A percentile compares a stretch with the other conserved stretches of the same genome.
These are phyloP conservation scores for Conistra vaccinii DNA, from an alignment of 2,888 invertebrate species.

Conservation along the genomic window DNA sequence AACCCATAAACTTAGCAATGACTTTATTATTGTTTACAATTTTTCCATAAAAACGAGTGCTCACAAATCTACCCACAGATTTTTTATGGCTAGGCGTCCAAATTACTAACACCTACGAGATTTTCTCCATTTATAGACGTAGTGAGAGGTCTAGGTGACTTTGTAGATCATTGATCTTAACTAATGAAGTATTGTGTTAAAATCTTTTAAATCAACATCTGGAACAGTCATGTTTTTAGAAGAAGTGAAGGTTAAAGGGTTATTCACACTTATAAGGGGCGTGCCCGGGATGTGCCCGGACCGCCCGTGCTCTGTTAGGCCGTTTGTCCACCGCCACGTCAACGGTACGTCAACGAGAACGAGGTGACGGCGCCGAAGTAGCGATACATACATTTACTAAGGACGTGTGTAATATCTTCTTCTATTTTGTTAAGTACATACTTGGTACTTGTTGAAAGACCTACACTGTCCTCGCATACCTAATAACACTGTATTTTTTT, in stretches of 20 bases:
- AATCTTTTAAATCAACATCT: background rate
- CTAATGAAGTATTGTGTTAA: constrained; percentile 10
- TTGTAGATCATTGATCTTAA: background rate
- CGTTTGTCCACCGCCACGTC: too few relatives aligned
- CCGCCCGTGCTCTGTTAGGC: background rate
- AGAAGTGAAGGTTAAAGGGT: background rate
- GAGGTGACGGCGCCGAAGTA: too few relatives aligned
- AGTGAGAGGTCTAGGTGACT: constrained; percentile 22
- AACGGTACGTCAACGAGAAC: too few relatives aligned
- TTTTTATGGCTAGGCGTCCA: background rate
- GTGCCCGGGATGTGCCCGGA: background rate
- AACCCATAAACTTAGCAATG: constrained; percentile 3
- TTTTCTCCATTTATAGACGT: background rate
- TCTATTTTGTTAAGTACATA: too few relatives aligned
- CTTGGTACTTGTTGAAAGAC: too few relatives aligned
- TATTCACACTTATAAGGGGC: background rate
- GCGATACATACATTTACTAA: too few relatives aligned
- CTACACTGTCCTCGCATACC: too few relatives aligned
- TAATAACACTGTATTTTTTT: too few relatives aligned
- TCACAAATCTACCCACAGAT: background rate
- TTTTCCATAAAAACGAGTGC: background rate
- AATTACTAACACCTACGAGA: constrained; percentile 17
- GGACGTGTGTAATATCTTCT: too few relatives aligned
- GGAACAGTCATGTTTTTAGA: background rate
- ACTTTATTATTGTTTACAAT: constrained; percentile 27